Base-by-base conservation (phyloP, 2,797 vertebrate species). In the Typhlichthys subterraneus region DNA sequence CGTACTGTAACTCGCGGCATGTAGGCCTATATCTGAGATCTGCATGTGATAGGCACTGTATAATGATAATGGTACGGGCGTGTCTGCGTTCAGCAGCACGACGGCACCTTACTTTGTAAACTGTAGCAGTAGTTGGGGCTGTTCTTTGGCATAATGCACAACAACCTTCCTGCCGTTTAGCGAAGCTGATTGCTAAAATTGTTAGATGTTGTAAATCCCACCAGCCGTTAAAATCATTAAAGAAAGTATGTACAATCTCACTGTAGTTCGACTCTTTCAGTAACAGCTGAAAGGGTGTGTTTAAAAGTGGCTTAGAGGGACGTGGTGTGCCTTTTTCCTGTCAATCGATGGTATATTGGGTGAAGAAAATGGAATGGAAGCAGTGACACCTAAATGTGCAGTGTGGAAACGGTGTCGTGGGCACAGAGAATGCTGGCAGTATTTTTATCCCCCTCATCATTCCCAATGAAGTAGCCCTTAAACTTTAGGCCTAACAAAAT, bases 41-140 rank as follows among this genome's bases (percentile, higher is more conserved):
- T 15, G 79, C 52, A 67, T 68, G 48, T 61, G 68, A 70, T 56
- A 57, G 23, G 23, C 4, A 4, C 23, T 29, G 23, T 29, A 29
- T 29, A 29, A 29, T 29, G 23, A 29, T 69, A 81, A 79, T 64
- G 74, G 71, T 68, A 81, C 85, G 85, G 90, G 89, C 60, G 89
- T 91, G 88, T 91, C 88, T 87, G 82, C 73, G 81, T 87, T 29
- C 23, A 29, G 23, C 82, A 85, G 79, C 76, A 84, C 68, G 53
- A 86, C 33, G 58, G 62, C 73, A 45, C 42, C 45, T 67, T 67
- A 73, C 70, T 82, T 2, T 19, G 10, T 12, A 47, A 29, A 47
- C 3, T 42, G 23, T 29, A 57, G 55, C 33, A 14, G 55, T n/a
- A 33, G 33, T 45, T 7, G 10, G 38, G 45, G 45, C 2, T 45